Base-by-base conservation (phyloP, 2,797 vertebrate species). In the Buphagus erythrorhynchus region DNA sequence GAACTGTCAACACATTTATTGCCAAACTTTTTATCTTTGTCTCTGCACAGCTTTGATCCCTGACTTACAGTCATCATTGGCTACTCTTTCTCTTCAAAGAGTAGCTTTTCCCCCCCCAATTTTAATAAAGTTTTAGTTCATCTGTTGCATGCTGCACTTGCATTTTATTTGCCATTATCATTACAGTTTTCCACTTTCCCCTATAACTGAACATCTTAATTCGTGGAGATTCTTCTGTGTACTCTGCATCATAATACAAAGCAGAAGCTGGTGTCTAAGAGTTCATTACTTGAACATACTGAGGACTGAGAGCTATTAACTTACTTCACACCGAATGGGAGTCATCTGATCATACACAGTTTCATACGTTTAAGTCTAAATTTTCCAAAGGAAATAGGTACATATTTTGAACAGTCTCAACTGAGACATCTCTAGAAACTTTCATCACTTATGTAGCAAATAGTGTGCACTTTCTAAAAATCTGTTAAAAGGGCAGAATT, bases 1-100 rank as follows among this genome's bases (percentile, higher is more conserved):
- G 98, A 97, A 98, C 97, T 46, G 58, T 98, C 95, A 99, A 97
- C 98, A 98, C 98, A 38, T 99, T 99, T 97, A 59, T 99, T 97
- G 99, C 99, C 88, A 99, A 99, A 97, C 98, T 99, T 91, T 97
- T 97, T 92, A 98, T 99, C 97, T 99, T 99, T 98, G 99, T 99
- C 67, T 99, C 99, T 24, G 97, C 99, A 45, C 99, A 99, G 35
- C 98, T 98, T 96, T 98, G 98, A 98, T 96, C 90, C 36, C 82
- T 82, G 31, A 81, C 79, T 91, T 83, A 61, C 69, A 89, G 65
- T 45, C 93, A 52, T 77, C 65, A 54, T 14, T 71, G 75, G 54
- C 85, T 92, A 24, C 67, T 79, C 92, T 72, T 63, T 63, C 80
- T 82, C 76, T 78, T 85, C 69, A 22, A 74, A 71, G 82, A 83